Evolutionary conservation across 2,113 vertebrate species (phyloP).

Genomic region (Centrocercus urophasianus): DNA sequence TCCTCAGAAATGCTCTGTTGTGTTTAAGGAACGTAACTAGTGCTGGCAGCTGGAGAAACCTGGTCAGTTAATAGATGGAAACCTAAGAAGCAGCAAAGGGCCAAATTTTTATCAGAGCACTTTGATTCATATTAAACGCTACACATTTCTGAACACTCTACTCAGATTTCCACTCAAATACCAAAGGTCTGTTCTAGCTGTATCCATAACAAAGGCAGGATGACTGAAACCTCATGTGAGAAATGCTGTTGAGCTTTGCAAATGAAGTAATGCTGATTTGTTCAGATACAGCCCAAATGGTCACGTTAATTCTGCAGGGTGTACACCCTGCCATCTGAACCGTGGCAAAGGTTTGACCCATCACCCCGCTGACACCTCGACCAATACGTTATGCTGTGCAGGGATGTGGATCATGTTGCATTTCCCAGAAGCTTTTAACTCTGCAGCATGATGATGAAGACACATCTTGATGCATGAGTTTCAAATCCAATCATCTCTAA

Average conservation of each 20-base stretch:
- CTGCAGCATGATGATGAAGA: background rate
- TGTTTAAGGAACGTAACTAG: background rate
- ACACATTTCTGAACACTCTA: conserved; percentile 27
- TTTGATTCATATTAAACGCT: conserved; percentile 54
- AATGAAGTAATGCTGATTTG: conserved; percentile 8
- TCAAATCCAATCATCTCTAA: background rate
- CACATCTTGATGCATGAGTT: background rate
- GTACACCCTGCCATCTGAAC: background rate
- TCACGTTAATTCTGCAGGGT: background rate
- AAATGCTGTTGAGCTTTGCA: conserved; percentile 21
- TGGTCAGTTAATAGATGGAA: conserved; percentile 40
- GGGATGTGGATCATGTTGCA: background rate
- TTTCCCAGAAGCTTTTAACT: background rate
- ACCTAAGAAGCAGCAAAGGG: conserved; percentile 35
- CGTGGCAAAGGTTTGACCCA: background rate
- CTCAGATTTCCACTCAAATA: conserved; percentile 55
- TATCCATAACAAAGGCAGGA: conserved; percentile 53
- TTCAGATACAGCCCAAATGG: conserved; percentile 27
- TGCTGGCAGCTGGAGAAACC: conserved; percentile 58
- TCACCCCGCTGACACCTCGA: rapidly evolving
- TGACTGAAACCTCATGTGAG: conserved; percentile 49
- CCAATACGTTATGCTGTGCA: background rate
- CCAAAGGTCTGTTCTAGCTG: background rate
- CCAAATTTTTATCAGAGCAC: background rate
- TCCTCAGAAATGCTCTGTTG: background rate